Percentiles rank a stretch among this genome's conserved stretches.
These are phyloP conservation scores for Acrobasis repandana DNA, from an alignment of 2,888 invertebrate genomes.

Conservation along the genomic window DNA sequence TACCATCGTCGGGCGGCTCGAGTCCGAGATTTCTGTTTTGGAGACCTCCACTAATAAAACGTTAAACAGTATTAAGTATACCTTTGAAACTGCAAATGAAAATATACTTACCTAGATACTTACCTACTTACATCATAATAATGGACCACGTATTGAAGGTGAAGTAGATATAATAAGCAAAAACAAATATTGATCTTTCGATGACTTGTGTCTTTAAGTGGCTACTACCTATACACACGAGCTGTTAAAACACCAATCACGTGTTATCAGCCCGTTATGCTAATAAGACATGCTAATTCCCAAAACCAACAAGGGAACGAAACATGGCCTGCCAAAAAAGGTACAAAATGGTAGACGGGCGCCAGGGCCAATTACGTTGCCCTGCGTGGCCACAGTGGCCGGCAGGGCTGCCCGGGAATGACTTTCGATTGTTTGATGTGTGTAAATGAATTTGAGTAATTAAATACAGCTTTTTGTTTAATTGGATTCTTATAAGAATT, in stretches of 20 bases:
- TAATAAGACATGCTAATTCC: conserved; percentile 83
- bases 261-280: conserved; percentile 77
- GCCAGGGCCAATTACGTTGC: conserved; percentile 75
- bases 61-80: background rate
- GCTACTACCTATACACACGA: conserved; percentile 28
- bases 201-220: background rate
- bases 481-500: background rate
- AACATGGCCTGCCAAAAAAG: conserved; percentile 66
- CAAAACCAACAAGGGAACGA: conserved; percentile 79
- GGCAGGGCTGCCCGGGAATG: background rate
- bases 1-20: conserved; percentile 41
- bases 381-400: conserved; percentile 61
- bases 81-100: background rate
- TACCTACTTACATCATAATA: too few species aligned
- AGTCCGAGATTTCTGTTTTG: conserved; percentile 29
- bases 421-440: conserved; percentile 1
- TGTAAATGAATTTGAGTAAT: conserved; percentile 2
- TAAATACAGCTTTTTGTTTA: background rate
- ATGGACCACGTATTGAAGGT: too few species aligned
- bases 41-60: conserved; percentile 8
- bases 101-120: background rate
- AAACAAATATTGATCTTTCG: background rate
- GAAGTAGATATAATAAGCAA: background rate
- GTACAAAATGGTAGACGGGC: conserved; percentile 70
- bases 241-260: conserved; percentile 75